Evolutionary conservation across 2,113 vertebrate genomes (phyloP), one percentile per base, ranked within the genome.

Genomic region (Marcusenius ussheri): DNA sequence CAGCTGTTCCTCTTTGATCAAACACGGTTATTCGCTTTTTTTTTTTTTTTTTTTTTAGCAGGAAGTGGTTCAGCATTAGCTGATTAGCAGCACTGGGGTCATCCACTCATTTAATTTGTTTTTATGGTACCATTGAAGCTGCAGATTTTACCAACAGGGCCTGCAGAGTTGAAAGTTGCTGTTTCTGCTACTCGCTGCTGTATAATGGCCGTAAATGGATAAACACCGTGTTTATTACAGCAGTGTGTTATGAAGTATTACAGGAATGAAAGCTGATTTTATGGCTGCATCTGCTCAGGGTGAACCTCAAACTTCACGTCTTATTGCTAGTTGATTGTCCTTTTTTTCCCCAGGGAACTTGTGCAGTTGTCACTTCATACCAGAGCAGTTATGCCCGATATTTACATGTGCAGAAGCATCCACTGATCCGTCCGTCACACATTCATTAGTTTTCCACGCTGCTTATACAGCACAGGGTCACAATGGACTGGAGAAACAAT

Each of bases 201-300:
- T 49, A 92, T 96, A 95, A 94, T 91, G 90, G 88, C 93, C 90
- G 70, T 89, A 94, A 94, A 94, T 62, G 94, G 90, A 42, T 27
- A 94, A 85, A n/a, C 94, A 92, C 92, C 87, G 1, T 93, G 90
- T 91, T 90, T 94, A 94, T 96, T 94, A 93, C 11, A 91, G 91
- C 89, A 90, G 93, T 93, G 94, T 95, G 95, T 95, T 94, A 94
- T 95, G 95, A 93, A 83, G 49, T 90, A 91, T 94, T 95, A 93
- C 93, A 91, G 90, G 66, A 93, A 92, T 93, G 92, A 91, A 95
- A 93, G 95, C 94, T 93, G 93, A 93, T 93, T 94, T 92, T 93
- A 88, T 92, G 88, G 93, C 35, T 47, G 45, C 17, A 39, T 83
- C 77, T 31, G 19, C 50, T 24, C 77, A 91, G 86, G 94, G 89